Evolutionary conservation across 2,113 vertebrate species (phyloP), one percentile per base, ranked within the genome.

Genomic region (Urocitellus parryii): DNA sequence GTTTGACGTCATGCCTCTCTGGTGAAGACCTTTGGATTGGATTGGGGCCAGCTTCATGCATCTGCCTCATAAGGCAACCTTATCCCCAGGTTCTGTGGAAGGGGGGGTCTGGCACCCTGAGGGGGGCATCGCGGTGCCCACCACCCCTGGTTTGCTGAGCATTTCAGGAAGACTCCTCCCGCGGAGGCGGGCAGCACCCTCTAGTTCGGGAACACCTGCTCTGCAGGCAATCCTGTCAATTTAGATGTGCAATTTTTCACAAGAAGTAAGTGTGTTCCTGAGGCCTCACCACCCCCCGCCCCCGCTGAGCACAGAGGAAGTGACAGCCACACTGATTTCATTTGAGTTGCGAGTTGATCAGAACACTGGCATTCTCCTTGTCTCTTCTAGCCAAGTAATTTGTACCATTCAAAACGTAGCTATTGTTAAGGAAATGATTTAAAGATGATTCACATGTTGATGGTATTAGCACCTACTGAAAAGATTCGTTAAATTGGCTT

Each of bases 341-440:
- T 88, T 32, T 3, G 87, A 14, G 32, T 72, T 83, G 45, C 6
- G 73, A 68, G 76, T 88, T 97, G 90, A 97, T 95, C 94, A 78
- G 90, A 18, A 34, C 12, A 78, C 81, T 88, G 90, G 94, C 80
- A 5, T 74, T 37, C 80, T 89, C 56, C 51, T 76, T 3, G 18
- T 82, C 61, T 93, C 81, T 78, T 51, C 87, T 37, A 85, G 96
- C 97, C 96, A 96, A 97, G 96, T 92, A 91, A 97, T 96, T 97
- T 97, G 96, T 98, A 95, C 79, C 42, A 48, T 96, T 97, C 92
- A 91, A 90, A 97, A 79, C n/a, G 80, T 65, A 91, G 83, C 94
- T 87, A 97, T 97, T 98, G 97, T 96, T 96, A 82, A 94, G 94
- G 96, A 97, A 97, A 97, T 94, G 88, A 90, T 88, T 95, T 96